Percentiles rank a stretch among this genome's conserved stretches.
Conservation (phyloP, 1,140 invertebrate species). For the Microplitis mediator region DNA sequence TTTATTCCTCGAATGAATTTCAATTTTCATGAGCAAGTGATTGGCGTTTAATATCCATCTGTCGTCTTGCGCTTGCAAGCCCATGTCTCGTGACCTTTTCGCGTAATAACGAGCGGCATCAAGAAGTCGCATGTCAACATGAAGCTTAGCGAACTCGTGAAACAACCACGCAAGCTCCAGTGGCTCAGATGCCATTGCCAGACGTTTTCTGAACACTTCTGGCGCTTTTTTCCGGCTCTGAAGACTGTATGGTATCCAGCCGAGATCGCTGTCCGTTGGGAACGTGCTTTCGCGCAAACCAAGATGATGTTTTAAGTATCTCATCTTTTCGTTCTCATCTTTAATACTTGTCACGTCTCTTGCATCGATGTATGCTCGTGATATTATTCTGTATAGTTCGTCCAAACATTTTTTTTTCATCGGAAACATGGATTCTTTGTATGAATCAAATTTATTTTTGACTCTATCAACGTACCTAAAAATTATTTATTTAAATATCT, state of each 20-base stretch:
- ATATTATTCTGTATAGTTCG: conserved; percentile 44
- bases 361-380: conserved; percentile 44
- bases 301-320: conserved; percentile 45
- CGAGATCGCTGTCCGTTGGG: conserved; percentile 47
- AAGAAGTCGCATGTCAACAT: conserved; percentile 40
- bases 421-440: conserved; percentile 39
- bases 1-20: conserved; percentile 46
- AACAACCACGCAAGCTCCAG: conserved; percentile 49
- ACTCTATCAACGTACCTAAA: conserved; percentile 38
- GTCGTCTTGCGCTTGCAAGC: conserved; percentile 27
- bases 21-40: conserved; percentile 46
- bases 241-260: conserved; percentile 37
- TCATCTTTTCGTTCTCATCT: conserved; percentile 18
- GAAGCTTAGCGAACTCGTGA: conserved; percentile 47
- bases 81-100: conserved; percentile 43
- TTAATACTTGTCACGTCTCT: conserved; percentile 39
- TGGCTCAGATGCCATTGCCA: conserved; percentile 43
- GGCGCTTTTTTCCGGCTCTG: conserved; percentile 31
- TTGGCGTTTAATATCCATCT: conserved; percentile 44
- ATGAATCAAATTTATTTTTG: conserved; percentile 45
- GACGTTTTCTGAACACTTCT: conserved; percentile 35
- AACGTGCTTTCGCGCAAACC: conserved; percentile 37
- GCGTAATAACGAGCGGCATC: conserved; percentile 50
- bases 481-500: background rate
- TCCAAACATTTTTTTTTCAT: conserved; percentile 41